Base-by-base conservation (phyloP, 2,888 invertebrate genomes). In the Parnassius mnemosyne region DNA sequence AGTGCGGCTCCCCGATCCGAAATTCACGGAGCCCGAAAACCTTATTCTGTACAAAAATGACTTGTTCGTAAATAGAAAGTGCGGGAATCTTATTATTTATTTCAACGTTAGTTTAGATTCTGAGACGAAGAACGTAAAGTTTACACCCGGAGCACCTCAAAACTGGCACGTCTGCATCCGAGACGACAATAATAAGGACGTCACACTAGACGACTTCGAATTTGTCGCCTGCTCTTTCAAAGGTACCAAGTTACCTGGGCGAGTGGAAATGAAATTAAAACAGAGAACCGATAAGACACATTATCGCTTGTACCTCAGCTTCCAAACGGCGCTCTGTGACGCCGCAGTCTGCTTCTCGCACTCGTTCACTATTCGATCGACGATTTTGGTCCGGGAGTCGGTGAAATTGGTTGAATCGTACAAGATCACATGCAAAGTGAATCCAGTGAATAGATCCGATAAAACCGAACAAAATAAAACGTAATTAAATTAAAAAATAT, bases 101-200 rank as follows among this genome's bases (percentile, higher is more conserved):
- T 89, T 92, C 69, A 87, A 89, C 64, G 89, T 92, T 1, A 88
- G 81, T 58, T 74, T 91, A 53, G 89, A 90, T 20, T 74, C 77
- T 0, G 87, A 87, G 2, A 80, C 80, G 2, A 88, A 80, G 57
- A 87, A 87, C 58, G 87, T 93, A 1, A 92, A 92, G 72, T 90
- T 93, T 63, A 93, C 92, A 7, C 81, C 87, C 0, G 92, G 92
- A 12, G 93, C 93, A 53, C 93, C 93, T 1, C 93, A 93, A 72
- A 89, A 87, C 60, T 93, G 93, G 93, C 74, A 79, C 12, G 71
- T 93, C 0, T 87, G 84, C 64, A 78, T 92, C 2, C 73, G 89
- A 10, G 88, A 90, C 53, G 85, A 85, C 9, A 75, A 74, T 41
- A 83, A 82, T 20, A 82, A 69, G 52, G 89, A 91, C 49, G 89